Percentiles rank a stretch among this genome's conserved stretches.
These are phyloP conservation scores for Steinernema feltiae DNA, from an alignment of 1,140 invertebrate species.

Conservation along the genomic window DNA sequence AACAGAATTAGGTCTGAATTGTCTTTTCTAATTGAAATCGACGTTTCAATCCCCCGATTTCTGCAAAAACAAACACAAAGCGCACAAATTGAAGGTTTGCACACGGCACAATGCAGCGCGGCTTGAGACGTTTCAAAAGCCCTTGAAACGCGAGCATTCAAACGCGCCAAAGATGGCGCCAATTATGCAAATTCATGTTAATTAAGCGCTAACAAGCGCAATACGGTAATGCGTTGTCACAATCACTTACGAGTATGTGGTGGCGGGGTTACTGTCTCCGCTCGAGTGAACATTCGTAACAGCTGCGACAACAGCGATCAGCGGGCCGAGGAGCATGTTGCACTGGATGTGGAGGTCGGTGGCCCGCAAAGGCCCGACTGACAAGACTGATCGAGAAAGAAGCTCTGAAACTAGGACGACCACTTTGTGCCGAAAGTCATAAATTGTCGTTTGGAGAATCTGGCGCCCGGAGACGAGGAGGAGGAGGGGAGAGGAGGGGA, in stretches of 20 bases:
- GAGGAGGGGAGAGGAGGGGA: not conserved
- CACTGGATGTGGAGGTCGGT: not conserved
- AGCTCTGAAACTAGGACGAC: not conserved
- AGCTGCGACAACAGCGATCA: constrained; percentile 10
- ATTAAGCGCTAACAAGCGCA: not conserved
- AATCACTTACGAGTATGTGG: not conserved
- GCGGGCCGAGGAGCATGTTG: not conserved
- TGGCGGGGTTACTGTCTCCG: constrained; percentile 3
- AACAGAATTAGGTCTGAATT: too few relatives aligned
- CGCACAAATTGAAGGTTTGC: too few relatives aligned
- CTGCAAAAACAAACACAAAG: too few relatives aligned
- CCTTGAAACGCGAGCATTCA: too few relatives aligned
- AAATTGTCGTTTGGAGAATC: too few relatives aligned
- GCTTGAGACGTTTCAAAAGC: too few relatives aligned
- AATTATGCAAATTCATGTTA: too few relatives aligned
- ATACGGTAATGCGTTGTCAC: not conserved
- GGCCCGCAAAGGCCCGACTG: not conserved
- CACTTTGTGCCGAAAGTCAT: not conserved
- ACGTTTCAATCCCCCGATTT: too few relatives aligned
- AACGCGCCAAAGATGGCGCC: too few relatives aligned
- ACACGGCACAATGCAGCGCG: too few relatives aligned
- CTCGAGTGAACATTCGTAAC: not conserved
- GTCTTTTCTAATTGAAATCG: too few relatives aligned
- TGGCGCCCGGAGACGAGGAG: too few relatives aligned
- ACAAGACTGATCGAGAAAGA: not conserved